These are phyloP conservation scores for Ichneumon xanthorius DNA, from an alignment of 2,888 invertebrate species.

Conservation along the genomic window DNA sequence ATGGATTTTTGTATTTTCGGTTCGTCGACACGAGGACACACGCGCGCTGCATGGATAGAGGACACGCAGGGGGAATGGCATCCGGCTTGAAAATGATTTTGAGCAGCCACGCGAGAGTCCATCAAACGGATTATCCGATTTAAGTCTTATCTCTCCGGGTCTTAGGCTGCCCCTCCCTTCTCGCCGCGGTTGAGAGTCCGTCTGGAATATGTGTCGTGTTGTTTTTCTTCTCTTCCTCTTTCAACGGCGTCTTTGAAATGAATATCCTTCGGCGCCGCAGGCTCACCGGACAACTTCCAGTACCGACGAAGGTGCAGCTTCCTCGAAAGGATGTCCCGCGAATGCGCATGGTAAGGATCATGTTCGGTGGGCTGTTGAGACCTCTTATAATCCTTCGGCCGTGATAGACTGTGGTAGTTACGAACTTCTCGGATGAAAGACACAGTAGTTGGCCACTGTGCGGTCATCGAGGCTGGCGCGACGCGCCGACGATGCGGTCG, in stretches of 20 bases:
- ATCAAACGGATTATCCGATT: conserved; percentile 65
- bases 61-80: conserved; percentile 14
- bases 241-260: conserved; percentile 60
- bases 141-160: conserved; percentile 39
- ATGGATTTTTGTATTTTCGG: conserved; percentile 28
- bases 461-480: not conserved
- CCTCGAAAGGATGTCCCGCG: conserved; percentile 21
- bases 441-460: not conserved
- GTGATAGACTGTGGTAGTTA: not conserved
- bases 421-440: not conserved
- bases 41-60: conserved; percentile 15
- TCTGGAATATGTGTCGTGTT: conserved; percentile 35
- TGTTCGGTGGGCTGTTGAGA: not conserved
- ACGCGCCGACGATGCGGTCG: not conserved
- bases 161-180: conserved; percentile 12
- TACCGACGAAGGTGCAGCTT: not conserved
- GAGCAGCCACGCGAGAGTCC: conserved; percentile 48
- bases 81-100: conserved; percentile 62
- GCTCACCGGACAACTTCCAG: conserved; percentile 39
- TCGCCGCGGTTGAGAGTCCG: conserved; percentile 29
- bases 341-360: conserved; percentile 11
- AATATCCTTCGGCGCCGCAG: conserved; percentile 57
- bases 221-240: conserved; percentile 12
- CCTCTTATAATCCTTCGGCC: not conserved
- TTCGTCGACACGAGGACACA: conserved; percentile 4